Evolutionary conservation across 2,797 vertebrate genomes (phyloP).

Genomic region (Phalanger gymnotis): DNA sequence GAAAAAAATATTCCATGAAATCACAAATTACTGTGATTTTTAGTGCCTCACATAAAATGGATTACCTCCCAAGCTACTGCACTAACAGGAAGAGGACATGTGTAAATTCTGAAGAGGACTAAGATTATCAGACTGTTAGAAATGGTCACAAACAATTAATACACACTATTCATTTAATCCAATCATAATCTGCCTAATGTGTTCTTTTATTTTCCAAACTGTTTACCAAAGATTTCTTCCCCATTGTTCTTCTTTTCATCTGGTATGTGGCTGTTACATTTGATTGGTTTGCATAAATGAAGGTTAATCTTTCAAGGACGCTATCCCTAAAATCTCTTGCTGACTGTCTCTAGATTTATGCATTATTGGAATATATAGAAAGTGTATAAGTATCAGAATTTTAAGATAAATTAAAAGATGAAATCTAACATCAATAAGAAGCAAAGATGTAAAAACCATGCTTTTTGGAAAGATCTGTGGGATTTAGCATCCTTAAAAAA

Average conservation of each 20-base stretch:
- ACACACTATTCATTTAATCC: neutral
- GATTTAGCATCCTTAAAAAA: neutral
- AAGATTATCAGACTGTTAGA: neutral
- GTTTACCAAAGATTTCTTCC: neutral
- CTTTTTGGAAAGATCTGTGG: neutral
- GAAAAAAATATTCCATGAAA: neutral
- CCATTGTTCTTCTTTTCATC: neutral
- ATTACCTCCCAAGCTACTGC: neutral
- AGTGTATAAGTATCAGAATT: neutral
- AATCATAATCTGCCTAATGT: neutral
- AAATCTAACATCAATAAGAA: neutral
- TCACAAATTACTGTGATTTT: neutral
- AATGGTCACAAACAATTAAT: neutral
- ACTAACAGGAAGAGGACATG: neutral
- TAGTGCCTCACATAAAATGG: neutral
- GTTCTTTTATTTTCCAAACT: neutral
- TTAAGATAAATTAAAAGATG: neutral
- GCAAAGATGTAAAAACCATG: neutral
- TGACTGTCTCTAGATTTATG: neutral
- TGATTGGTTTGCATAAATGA: neutral
- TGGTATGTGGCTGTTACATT: fast-evolving
- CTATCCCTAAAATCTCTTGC: neutral
- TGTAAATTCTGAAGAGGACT: neutral
- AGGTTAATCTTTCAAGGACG: neutral
- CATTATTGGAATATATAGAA: neutral